Conservation (phyloP, 2,113 vertebrate species). For the Okapia johnstoni region DNA sequence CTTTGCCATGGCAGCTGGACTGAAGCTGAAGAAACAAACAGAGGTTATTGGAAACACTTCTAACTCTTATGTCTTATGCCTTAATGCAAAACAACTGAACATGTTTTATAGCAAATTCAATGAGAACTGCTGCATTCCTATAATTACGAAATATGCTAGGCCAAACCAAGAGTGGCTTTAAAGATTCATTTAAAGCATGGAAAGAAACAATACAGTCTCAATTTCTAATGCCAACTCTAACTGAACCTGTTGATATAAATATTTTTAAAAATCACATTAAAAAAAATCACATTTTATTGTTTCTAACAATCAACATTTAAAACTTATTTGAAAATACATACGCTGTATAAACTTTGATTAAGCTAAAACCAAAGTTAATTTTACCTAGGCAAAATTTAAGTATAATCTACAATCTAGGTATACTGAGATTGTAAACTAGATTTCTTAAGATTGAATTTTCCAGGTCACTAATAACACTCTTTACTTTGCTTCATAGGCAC, state of each 20-base stretch:
- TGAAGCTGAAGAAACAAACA: slow-evolving; percentile 84
- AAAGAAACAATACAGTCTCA: slow-evolving; percentile 47
- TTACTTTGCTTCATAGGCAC: background rate
- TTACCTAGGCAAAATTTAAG: background rate
- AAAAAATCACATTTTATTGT: background rate
- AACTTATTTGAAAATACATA: background rate
- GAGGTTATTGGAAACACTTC: slow-evolving; percentile 45
- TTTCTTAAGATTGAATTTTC: background rate
- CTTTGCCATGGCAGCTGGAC: slow-evolving; percentile 93
- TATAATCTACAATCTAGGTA: background rate
- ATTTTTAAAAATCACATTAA: background rate
- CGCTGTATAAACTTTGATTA: background rate
- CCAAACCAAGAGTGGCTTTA: slow-evolving; percentile 57
- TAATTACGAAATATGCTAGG: slow-evolving; percentile 58
- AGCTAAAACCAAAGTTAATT: background rate
- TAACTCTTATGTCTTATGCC: background rate
- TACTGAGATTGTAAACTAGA: background rate
- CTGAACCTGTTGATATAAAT: background rate
- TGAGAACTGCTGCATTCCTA: background rate
- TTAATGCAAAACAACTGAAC: slow-evolving; percentile 57
- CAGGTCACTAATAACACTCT: background rate
- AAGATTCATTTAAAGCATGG: slow-evolving; percentile 34
- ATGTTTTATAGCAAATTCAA: slow-evolving; percentile 38
- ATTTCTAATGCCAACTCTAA: background rate
- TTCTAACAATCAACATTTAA: background rate